Evolutionary conservation across 2,113 vertebrate genomes (phyloP).

Genomic region (Regulus satrapa): DNA sequence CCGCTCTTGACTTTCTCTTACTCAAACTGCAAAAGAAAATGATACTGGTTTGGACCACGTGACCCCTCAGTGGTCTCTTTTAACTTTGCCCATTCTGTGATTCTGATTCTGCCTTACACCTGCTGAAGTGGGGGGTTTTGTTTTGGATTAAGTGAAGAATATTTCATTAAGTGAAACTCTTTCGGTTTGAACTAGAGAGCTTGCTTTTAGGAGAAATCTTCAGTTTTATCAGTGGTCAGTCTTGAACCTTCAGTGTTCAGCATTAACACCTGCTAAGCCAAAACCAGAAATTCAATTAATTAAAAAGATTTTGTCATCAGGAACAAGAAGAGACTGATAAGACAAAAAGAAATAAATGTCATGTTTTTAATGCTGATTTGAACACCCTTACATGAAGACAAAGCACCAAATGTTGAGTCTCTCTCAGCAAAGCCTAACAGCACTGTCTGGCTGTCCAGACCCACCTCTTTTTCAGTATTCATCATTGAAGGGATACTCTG

Average conservation of each 20-base stretch:
- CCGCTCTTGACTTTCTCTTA: background rate
- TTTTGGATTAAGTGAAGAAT: background rate
- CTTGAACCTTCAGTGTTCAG: background rate
- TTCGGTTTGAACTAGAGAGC: background rate
- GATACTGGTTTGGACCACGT: background rate
- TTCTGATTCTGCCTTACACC: background rate
- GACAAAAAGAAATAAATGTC: background rate
- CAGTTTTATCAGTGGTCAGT: background rate
- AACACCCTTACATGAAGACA: background rate
- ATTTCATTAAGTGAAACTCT: background rate
- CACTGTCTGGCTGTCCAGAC: background rate
- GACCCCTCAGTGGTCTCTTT: background rate
- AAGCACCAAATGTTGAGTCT: background rate
- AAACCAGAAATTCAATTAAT: background rate
- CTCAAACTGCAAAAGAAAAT: background rate
- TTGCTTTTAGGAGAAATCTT: background rate
- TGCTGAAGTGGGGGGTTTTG: background rate
- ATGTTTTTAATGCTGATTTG: conserved; percentile 34
- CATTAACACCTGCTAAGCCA: background rate
- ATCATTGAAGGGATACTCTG: conserved; percentile 90
- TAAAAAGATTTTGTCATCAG: background rate
- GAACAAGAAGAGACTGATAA: background rate
- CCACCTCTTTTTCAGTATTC: conserved; percentile 76
- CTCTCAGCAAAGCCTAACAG: background rate
- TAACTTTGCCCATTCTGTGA: background rate